Evolutionary conservation across 2,888 invertebrate species (phyloP).

Genomic region (Cantharis rufa): DNA sequence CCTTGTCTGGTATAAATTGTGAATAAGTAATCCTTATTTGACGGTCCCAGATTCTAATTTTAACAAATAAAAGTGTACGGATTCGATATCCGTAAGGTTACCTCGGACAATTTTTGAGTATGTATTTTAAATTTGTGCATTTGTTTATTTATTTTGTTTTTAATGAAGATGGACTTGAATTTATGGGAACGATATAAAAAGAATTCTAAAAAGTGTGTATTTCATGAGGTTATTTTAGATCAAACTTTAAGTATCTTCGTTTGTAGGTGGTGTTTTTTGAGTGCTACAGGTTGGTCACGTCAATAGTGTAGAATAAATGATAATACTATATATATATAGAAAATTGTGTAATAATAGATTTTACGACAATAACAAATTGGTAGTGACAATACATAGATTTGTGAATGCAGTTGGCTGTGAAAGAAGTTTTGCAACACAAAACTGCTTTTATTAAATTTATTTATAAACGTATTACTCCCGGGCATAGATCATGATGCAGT

Average conservation of each 20-base stretch:
- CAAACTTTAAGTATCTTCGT: background rate
- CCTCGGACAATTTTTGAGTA: background rate
- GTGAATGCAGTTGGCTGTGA: slow-evolving; percentile 28
- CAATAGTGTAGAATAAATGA: slow-evolving; percentile 5
- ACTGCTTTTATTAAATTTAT: slow-evolving; percentile 37
- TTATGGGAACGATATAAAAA: background rate
- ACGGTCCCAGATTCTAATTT: background rate
- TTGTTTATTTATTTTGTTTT: background rate
- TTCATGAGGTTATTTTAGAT: background rate
- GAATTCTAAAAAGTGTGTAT: background rate
- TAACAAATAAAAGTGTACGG: no score
- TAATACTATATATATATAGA: slow-evolving; percentile 4
- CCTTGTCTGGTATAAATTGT: background rate
- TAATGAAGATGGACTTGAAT: background rate
- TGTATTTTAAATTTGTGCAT: background rate
- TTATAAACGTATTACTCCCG: slow-evolving; percentile 37
- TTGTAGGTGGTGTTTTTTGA: background rate
- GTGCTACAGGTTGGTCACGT: background rate
- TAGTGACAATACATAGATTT: slow-evolving; percentile 24
- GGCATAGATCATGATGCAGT: slow-evolving; percentile 37
- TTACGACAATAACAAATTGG: slow-evolving; percentile 22
- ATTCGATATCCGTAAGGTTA: background rate
- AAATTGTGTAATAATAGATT: slow-evolving; percentile 14
- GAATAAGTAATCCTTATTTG: background rate
- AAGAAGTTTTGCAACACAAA: slow-evolving; percentile 28